These are phyloP conservation scores for Camelus dromedarius DNA, from an alignment of 2,113 vertebrate species.

Conservation along the genomic window DNA sequence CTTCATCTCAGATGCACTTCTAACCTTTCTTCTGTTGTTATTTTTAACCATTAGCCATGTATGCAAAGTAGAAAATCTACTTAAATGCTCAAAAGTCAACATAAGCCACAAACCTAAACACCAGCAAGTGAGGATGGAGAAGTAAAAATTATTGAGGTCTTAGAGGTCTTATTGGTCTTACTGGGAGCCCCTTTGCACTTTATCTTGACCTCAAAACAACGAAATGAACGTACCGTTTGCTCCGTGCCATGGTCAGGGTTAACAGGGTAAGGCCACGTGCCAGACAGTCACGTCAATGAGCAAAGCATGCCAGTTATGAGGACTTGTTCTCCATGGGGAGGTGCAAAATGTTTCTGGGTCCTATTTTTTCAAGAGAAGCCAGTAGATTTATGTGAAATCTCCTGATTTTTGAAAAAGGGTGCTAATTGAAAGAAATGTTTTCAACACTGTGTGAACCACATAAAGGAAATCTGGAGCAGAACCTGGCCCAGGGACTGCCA, in stretches of 20 bases:
- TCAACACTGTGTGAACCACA: not conserved
- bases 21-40: not conserved
- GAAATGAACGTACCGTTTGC: not conserved
- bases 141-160: not conserved
- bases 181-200: not conserved
- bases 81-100: not conserved
- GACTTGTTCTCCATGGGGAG: not conserved
- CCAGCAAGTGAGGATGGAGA: not conserved
- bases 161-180: not conserved
- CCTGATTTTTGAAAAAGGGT: not conserved
- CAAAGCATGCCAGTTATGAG: not conserved
- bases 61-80: constrained; percentile 22
- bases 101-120: not conserved
- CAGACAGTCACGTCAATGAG: not conserved
- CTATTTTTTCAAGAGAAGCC: not conserved
- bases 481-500: not conserved
- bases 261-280: not conserved
- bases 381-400: not conserved
- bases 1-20: not conserved
- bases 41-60: constrained; percentile 1
- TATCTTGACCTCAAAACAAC: not conserved
- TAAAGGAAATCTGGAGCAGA: not conserved
- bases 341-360: not conserved
- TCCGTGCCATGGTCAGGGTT: not conserved
- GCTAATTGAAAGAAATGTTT: not conserved